Evolutionary conservation across 2,113 vertebrate species (phyloP), one percentile per base, ranked within the genome.

Genomic region (Dolichotis patagonum): DNA sequence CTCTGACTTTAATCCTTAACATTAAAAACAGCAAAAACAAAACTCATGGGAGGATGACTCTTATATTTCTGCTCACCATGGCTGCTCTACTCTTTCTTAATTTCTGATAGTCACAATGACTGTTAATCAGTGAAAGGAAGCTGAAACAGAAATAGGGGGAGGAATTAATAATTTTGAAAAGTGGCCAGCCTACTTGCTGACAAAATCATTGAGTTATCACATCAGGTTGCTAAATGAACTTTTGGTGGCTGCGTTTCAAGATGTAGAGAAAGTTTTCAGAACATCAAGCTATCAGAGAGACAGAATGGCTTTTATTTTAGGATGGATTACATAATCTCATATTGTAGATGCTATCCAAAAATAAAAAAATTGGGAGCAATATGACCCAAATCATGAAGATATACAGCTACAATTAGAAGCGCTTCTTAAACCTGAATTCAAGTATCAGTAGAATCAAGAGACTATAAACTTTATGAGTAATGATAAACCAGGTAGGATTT

Each of bases 131-230:
- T 56, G 17, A 46, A n/a, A 94, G 14, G 5, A 93, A 46, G 19
- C 49, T 14, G 8, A 38, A 7, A 52, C 41, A 52, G 69, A 41
- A 73, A 75, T 19, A n/a, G 22, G 7, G 12, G 4, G 32, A 86
- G 19, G 24, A 92, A 95, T n/a, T 94, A 13, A 28, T 71, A 90
- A 88, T 82, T 71, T 95, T 49, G n/a, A 54, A 92, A 91, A 43
- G 56, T 41, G 30, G 16, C 19, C n/a, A 67, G 13, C 12, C 35
- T 67, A 35, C 12, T 91, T 73, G 26, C 17, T 60, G 41, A 88
- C 67, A 85, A 95, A 95, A 65, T 58, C 22, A 75, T 10, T n/a
- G 41, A 41, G 38, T 22, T 94, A 12, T 43, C 19, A 1, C 43
- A 54, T 56, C 24, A 88, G 49, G 62, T 77, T 75, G 78, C 43